Conservation (phyloP, 2,797 vertebrate genomes). For the Lagothrix lagotricha region DNA sequence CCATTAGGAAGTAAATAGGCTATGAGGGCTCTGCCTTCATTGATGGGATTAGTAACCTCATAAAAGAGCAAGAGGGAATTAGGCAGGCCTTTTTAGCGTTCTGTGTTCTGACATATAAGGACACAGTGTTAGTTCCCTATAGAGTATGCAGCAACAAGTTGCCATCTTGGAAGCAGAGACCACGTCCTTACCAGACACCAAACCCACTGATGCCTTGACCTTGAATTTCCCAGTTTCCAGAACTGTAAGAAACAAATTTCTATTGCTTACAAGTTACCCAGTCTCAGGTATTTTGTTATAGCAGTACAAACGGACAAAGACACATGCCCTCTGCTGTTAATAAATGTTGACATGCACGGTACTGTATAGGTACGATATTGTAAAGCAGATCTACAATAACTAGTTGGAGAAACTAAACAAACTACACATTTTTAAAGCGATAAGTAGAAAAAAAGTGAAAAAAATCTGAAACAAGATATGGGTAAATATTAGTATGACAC, state of each 20-base stretch:
- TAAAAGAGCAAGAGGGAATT: not conserved
- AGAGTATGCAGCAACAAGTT: too few relatives aligned
- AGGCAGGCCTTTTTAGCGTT: not conserved
- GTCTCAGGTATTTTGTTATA: not conserved
- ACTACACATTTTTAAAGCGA: not conserved
- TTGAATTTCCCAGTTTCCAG: not conserved
- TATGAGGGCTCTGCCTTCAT: not conserved
- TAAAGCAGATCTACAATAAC: not conserved
- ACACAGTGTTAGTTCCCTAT: rapidly evolving
- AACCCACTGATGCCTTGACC: not conserved
- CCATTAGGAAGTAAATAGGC: not conserved
- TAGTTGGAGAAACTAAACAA: not conserved
- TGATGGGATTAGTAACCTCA: not conserved
- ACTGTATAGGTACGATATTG: not conserved
- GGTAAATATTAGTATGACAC: not conserved
- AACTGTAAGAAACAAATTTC: not conserved
- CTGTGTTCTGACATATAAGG: not conserved
- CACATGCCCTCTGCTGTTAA: not conserved
- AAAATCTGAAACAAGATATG: not conserved
- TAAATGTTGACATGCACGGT: not conserved
- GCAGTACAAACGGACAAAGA: not conserved
- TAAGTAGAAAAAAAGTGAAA: not conserved
- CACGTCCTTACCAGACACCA: not conserved
- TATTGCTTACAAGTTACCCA: not conserved
- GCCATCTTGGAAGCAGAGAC: not conserved